A percentile compares a stretch with the other conserved stretches of the same genome.
phyloP scores from a whole-genome alignment of 2,113 vertebrate species.

The Macrotus californicus region DNA sequence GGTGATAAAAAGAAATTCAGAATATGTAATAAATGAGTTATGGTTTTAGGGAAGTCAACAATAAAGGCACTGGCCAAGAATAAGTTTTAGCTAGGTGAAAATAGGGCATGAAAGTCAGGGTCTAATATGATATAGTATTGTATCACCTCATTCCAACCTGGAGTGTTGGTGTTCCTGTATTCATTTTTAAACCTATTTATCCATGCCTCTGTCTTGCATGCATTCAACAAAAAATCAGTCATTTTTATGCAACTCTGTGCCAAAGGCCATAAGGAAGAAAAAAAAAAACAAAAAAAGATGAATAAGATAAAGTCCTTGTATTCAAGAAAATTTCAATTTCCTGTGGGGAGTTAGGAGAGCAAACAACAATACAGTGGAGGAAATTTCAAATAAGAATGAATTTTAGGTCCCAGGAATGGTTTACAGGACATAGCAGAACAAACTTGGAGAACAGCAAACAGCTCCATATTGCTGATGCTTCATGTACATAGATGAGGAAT shows the following conservation, averaged over 20 bases:
- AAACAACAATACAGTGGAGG: not conserved
- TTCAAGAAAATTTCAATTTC: not conserved
- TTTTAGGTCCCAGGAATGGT: not conserved
- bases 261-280: not conserved
- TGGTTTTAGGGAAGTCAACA: not conserved
- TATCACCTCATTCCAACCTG: not conserved
- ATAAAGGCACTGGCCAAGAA: not conserved
- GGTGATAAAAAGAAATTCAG: not conserved
- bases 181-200: not conserved
- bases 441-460: not conserved
- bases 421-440: not conserved
- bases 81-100: not conserved
- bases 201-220: not conserved
- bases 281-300: not conserved
- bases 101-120: not conserved
- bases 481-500: not conserved
- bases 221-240: not conserved
- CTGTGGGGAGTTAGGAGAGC: not conserved
- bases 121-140: not conserved
- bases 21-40: not conserved
- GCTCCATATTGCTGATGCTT: not conserved
- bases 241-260: not conserved
- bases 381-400: not conserved
- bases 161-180: not conserved
- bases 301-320: not conserved